Percentiles rank a stretch among this genome's conserved stretches.
These are phyloP conservation scores for Poecile atricapillus DNA, from an alignment of 2,113 vertebrate genomes.

Conservation along the genomic window DNA sequence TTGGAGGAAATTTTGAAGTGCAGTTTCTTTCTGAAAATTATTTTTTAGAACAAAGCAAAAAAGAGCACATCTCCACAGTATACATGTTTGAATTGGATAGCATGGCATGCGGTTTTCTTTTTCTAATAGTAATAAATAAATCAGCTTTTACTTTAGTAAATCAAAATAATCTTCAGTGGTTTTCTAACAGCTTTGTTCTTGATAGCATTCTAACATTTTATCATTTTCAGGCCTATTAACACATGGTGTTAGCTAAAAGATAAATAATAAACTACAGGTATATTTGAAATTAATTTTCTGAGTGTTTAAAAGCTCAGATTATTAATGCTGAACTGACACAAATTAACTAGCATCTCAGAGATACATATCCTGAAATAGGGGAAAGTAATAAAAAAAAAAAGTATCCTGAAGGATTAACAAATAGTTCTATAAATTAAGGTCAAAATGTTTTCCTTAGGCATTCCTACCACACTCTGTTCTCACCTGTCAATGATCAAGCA, in stretches of 20 bases:
- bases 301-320: neutral
- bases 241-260: neutral
- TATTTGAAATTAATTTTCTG: neutral
- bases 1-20: neutral
- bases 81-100: neutral
- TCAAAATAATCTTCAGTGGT: neutral
- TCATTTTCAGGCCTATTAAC: neutral
- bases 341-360: neutral
- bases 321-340: neutral
- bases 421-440: neutral
- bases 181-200: neutral
- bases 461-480: neutral
- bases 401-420: neutral
- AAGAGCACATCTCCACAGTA: neutral
- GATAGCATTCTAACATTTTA: neutral
- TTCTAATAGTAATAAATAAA: neutral
- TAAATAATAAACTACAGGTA: neutral
- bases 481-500: neutral
- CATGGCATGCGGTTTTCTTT: fast-evolving
- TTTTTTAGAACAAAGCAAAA: neutral
- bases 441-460: neutral
- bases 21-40: neutral
- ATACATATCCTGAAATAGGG: neutral
- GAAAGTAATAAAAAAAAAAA: neutral
- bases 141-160: neutral